Evolutionary conservation across 2,888 invertebrate species (phyloP).

Genomic region (Phaedon cochleariae): DNA sequence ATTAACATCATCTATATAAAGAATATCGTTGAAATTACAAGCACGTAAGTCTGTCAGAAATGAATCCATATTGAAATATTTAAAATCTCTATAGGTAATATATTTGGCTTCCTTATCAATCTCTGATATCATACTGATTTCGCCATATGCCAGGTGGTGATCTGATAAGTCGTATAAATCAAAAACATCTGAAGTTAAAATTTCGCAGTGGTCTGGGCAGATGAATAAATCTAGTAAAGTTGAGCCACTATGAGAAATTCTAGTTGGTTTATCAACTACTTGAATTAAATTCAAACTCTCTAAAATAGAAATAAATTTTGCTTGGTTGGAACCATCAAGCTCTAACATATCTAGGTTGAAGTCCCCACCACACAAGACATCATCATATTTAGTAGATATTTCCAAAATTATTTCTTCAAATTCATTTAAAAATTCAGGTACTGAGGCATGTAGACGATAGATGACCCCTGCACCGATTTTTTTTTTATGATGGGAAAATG

Average conservation of each 20-base stretch:
- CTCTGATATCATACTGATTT: background rate
- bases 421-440: background rate
- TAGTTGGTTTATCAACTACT: slow-evolving; percentile 1
- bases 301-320: background rate
- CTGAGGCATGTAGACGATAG: background rate
- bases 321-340: background rate
- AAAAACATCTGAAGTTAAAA: background rate
- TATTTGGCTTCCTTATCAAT: background rate
- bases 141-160: background rate
- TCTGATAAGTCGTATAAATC: slow-evolving; percentile 2
- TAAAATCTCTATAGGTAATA: background rate
- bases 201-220: background rate
- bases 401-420: background rate
- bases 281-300: background rate
- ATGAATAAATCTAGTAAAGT: slow-evolving; percentile 5
- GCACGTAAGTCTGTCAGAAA: background rate
- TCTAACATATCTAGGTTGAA: slow-evolving; percentile 5
- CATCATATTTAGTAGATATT: slow-evolving; percentile 6
- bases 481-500: background rate
- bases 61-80: background rate
- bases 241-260: background rate
- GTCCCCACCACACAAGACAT: slow-evolving; percentile 7
- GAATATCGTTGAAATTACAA: slow-evolving; percentile 3
- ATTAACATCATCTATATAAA: slow-evolving; percentile 8
- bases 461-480: background rate